phyloP scores from a whole-genome alignment of 2,113 vertebrate species.

The Tyto alba region DNA sequence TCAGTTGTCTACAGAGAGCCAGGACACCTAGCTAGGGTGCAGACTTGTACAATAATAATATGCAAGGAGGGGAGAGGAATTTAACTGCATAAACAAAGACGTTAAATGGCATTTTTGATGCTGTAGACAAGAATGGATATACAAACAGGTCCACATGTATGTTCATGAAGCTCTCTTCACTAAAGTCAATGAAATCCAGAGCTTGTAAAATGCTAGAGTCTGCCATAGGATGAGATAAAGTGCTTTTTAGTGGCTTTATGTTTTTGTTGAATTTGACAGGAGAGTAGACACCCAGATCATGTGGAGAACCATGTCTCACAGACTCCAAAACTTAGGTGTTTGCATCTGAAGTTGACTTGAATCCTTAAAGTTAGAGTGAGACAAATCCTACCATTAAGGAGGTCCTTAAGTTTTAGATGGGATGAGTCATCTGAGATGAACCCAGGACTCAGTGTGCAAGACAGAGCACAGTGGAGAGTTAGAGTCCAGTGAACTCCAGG shows the following conservation, averaged over 20 bases:
- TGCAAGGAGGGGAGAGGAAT: neutral
- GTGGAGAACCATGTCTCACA: fast-evolving
- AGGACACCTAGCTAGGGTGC: neutral
- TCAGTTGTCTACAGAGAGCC: neutral
- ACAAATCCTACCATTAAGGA: neutral
- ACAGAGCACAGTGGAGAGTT: neutral
- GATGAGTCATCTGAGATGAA: neutral
- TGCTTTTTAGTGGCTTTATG: neutral
- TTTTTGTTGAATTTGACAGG: neutral
- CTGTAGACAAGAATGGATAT: neutral
- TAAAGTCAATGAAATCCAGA: neutral
- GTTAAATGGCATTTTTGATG: neutral
- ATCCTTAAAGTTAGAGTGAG: neutral
- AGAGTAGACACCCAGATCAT: neutral
- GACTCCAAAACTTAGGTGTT: neutral
- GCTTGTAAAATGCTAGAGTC: neutral
- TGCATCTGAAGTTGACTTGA: neutral
- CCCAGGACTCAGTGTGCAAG: neutral
- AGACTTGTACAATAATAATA: neutral
- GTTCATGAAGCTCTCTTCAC: neutral
- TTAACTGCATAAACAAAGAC: neutral
- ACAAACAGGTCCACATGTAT: fast-evolving
- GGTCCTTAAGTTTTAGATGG: neutral
- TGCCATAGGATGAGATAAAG: neutral
- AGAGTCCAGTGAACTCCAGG: neutral